These are phyloP conservation scores for Pteria penguin DNA, from an alignment of 2,888 invertebrate species.

Conservation along the genomic window DNA sequence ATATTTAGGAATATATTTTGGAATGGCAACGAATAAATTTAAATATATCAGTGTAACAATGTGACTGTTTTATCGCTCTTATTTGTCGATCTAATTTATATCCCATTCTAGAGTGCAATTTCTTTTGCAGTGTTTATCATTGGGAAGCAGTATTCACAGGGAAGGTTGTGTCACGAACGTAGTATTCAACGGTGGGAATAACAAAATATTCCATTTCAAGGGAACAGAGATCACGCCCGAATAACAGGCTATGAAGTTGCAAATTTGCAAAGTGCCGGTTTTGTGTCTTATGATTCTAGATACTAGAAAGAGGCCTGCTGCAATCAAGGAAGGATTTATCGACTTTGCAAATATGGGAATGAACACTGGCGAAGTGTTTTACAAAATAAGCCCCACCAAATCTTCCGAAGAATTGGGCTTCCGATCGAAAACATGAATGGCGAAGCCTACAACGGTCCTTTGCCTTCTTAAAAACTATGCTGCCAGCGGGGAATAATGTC, in stretches of 20 bases:
- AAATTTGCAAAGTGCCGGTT: neutral
- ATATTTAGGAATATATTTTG: no score
- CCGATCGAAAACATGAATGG: neutral
- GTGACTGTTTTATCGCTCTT: no score
- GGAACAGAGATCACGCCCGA: neutral
- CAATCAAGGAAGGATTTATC: neutral
- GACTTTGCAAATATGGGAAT: slow-evolving; percentile 7
- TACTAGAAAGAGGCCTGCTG: neutral
- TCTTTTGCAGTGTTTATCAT: no score
- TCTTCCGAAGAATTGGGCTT: neutral
- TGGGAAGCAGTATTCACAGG: no score
- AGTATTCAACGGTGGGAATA: no score
- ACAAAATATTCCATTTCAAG: slow-evolving; percentile 1
- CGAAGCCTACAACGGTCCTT: no score
- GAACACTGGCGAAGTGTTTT: slow-evolving; percentile 8
- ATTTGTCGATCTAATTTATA: no score
- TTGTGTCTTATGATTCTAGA: slow-evolving; percentile 1
- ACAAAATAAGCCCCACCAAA: neutral
- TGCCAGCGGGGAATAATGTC: neutral
- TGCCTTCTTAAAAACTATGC: slow-evolving; percentile 12
- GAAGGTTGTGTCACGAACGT: no score
- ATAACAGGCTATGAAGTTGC: neutral
- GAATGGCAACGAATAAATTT: no score
- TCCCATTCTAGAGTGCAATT: no score
- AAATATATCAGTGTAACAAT: no score